These are phyloP conservation scores for Spodoptera picta DNA, from an alignment of 2,888 invertebrate species.

Conservation along the genomic window DNA sequence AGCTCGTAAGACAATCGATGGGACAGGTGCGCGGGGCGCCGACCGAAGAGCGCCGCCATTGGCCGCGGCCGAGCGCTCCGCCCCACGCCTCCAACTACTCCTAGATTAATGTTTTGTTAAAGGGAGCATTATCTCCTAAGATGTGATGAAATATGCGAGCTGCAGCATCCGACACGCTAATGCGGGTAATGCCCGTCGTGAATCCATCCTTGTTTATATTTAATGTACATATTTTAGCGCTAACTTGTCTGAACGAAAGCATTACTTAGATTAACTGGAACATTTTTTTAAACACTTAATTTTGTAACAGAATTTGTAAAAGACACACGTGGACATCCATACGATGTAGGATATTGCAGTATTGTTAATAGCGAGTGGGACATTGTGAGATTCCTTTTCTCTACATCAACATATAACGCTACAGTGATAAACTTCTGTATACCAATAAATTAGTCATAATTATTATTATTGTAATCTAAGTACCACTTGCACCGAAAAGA, in stretches of 20 bases:
- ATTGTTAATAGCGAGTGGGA: too few species aligned
- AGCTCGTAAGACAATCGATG: constrained; percentile 61
- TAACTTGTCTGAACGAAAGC: background rate
- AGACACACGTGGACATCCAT: too few species aligned
- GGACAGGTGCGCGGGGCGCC: constrained; percentile 51
- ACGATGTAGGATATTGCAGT: too few species aligned
- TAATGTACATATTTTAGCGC: constrained; percentile 9
- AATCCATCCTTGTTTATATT: constrained; percentile 54
- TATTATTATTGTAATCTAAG: too few species aligned
- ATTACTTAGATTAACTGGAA: background rate
- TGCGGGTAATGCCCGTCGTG: constrained; percentile 44
- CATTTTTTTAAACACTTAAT: background rate
- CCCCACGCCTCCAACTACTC: constrained; percentile 65
- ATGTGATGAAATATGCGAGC: constrained; percentile 60
- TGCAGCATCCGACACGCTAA: constrained; percentile 54
- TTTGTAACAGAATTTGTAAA: too few species aligned
- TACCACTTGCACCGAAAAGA: too few species aligned
- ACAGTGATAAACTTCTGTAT: too few species aligned
- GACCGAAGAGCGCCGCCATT: constrained; percentile 55
- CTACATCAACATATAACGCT: too few species aligned
- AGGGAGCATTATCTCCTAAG: constrained; percentile 56
- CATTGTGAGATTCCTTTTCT: too few species aligned
- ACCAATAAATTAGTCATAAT: too few species aligned
- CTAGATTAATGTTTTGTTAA: constrained; percentile 66
- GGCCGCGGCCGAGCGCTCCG: constrained; percentile 65